Conservation (phyloP, 2,797 vertebrate genomes). For the Sebastes oblongus region DNA sequence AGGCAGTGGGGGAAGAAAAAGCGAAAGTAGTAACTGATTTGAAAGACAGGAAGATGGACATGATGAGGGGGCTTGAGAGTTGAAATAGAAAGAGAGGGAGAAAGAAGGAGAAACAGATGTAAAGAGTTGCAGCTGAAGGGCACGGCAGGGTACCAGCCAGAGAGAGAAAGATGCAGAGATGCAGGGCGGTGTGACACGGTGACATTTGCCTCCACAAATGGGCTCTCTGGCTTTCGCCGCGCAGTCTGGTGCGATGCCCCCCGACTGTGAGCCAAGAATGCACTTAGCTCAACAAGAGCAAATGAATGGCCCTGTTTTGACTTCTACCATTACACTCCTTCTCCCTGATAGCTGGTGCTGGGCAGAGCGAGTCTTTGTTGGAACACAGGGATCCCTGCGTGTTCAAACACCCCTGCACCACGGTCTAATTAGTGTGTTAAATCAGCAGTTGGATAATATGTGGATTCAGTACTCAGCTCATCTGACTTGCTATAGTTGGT, state of each 20-base stretch:
- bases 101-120: conserved; percentile 59
- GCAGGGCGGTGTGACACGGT: conserved; percentile 82
- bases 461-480: conserved; percentile 56
- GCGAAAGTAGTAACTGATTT: conserved; percentile 49
- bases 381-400: conserved; percentile 73
- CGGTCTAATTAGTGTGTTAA: conserved; percentile 80
- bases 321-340: conserved; percentile 87
- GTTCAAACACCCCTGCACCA: conserved; percentile 75
- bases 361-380: conserved; percentile 80
- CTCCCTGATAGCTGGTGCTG: conserved; percentile 80
- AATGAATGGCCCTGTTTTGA: conserved; percentile 93
- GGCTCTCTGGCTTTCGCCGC: conserved; percentile 91
- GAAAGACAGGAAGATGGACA: conserved; percentile 69
- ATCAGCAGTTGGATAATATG: conserved; percentile 72
- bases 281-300: conserved; percentile 92
- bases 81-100: conserved; percentile 21
- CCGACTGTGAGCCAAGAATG: conserved; percentile 94
- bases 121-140: conserved; percentile 70
- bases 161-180: conserved; percentile 86
- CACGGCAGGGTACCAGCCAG: conserved; percentile 69
- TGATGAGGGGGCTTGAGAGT: conserved; percentile 86
- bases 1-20: conserved; percentile 30
- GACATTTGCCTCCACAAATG: conserved; percentile 94
- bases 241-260: conserved; percentile 85
- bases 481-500: conserved; percentile 9